Evolutionary conservation across 1,140 invertebrate genomes (phyloP).

Genomic region (Magallana angulata): DNA sequence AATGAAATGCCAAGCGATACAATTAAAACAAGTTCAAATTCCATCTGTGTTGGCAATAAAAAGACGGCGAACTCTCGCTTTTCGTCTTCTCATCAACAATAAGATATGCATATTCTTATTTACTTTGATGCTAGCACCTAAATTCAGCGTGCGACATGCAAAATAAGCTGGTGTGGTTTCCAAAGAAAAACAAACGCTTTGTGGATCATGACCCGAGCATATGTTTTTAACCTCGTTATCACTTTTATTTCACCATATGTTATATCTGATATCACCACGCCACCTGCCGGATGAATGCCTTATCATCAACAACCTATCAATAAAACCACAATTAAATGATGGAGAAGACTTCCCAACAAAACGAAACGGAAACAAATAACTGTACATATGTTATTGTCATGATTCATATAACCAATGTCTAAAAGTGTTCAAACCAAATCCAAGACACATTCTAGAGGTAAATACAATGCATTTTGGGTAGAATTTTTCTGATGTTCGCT

Average conservation of each 20-base stretch:
- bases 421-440: too few species aligned
- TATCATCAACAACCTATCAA: conserved; percentile 23
- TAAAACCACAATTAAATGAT: not conserved
- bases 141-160: not conserved
- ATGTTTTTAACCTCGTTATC: conserved; percentile 17
- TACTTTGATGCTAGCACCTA: not conserved
- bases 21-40: not conserved
- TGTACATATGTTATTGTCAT: too few species aligned
- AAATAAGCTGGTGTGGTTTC: conserved; percentile 8
- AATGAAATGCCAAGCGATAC: not conserved
- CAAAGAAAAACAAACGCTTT: not conserved
- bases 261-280: conserved; percentile 1
- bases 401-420: too few species aligned
- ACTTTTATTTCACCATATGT: conserved; percentile 38
- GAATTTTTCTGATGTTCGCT: too few species aligned
- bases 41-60: not conserved
- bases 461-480: too few species aligned
- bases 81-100: not conserved
- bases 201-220: conserved; percentile 11
- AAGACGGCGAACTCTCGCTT: not conserved
- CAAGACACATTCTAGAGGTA: too few species aligned
- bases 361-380: too few species aligned
- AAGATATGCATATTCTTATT: not conserved
- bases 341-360: not conserved
- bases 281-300: conserved; percentile 13